A percentile compares a stretch with the other conserved stretches of the same genome.
Conservation (phyloP, 2,888 invertebrate genomes). For the Leucophenga montana region DNA sequence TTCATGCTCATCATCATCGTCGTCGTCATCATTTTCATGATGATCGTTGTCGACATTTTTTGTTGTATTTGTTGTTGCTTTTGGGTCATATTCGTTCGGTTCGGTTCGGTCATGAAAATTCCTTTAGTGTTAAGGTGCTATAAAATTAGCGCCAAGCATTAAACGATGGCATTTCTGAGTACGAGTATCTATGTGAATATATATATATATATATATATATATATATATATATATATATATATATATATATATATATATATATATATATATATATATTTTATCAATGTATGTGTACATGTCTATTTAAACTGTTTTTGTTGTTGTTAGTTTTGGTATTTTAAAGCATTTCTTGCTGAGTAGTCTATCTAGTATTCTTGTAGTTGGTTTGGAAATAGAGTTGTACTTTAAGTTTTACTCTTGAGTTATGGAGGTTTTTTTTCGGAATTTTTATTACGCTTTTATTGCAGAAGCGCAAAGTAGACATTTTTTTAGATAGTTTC, state of each 20-base stretch:
- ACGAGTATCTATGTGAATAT: no score
- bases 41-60: background rate
- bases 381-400: conserved; percentile 1
- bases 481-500: no score
- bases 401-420: background rate
- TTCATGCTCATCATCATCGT: background rate
- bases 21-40: background rate
- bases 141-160: conserved; percentile 23
- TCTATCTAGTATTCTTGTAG: background rate
- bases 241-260: no score
- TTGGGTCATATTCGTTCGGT: conserved; percentile 15
- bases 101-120: conserved; percentile 23
- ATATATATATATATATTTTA: background rate
- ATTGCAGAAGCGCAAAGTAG: background rate
- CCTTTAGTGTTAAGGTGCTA: conserved; percentile 17
- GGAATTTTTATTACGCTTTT: conserved; percentile 11
- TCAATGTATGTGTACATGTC: no score
- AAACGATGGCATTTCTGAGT: background rate
- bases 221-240: no score
- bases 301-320: background rate
- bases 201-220: background rate
- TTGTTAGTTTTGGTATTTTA: background rate
- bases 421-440: background rate
- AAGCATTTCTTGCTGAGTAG: background rate
- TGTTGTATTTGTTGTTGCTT: background rate